phyloP scores from a whole-genome alignment of 2,888 invertebrate species.

The Pseudanteris insignis region DNA sequence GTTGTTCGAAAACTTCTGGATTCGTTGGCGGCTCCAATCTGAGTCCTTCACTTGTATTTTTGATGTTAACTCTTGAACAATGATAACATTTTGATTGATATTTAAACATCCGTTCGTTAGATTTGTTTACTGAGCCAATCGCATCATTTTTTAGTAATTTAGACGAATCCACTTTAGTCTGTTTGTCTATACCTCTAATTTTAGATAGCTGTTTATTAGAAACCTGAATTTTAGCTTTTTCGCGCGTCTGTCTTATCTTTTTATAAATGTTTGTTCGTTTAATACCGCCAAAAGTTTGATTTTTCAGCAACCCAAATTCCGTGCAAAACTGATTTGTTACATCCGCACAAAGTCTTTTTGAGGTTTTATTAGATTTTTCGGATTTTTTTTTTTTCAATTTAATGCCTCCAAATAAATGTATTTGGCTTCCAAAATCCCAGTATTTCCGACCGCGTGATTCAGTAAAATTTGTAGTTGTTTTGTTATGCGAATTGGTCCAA shows the following conservation, averaged over 20 bases:
- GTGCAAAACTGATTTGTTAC: neutral
- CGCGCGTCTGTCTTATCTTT: neutral
- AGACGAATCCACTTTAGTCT: neutral
- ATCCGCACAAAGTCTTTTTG: conserved; percentile 4
- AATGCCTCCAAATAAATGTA: conserved; percentile 35
- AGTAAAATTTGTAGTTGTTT: conserved; percentile 2
- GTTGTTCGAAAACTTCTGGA: conserved; percentile 70
- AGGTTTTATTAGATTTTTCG: conserved; percentile 8
- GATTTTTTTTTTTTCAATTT: conserved; percentile 1
- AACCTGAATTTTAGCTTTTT: neutral
- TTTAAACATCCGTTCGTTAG: too few relatives aligned
- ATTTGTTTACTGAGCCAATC: too few relatives aligned
- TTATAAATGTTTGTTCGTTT: conserved; percentile 20
- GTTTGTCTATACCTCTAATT: conserved; percentile 2
- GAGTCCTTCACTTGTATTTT: too few relatives aligned
- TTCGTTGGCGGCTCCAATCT: conserved; percentile 33
- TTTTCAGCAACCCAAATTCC: conserved; percentile 11
- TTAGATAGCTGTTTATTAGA: conserved; percentile 8
- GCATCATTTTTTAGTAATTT: too few relatives aligned
- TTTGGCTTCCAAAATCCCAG: conserved; percentile 15
- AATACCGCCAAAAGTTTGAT: conserved; percentile 36
- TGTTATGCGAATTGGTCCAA: conserved; percentile 5
- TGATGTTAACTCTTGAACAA: too few relatives aligned
- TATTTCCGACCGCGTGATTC: conserved; percentile 18
- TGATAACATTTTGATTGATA: too few relatives aligned